phyloP scores from a whole-genome alignment of 2,113 vertebrate genomes.

The Dipodomys spectabilis region DNA sequence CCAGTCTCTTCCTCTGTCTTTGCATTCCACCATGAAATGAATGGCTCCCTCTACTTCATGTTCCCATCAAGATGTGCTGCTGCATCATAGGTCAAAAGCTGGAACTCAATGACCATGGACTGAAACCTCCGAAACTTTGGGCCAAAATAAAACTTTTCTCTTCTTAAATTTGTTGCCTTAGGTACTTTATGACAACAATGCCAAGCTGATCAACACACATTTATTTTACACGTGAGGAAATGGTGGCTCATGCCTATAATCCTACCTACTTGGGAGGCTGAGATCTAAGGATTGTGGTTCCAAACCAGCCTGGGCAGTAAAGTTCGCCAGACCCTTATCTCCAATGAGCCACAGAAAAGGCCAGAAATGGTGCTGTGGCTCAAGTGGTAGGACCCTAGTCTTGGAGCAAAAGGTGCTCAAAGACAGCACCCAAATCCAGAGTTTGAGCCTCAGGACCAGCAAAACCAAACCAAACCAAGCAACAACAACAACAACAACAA shows the following conservation, averaged over 20 bases:
- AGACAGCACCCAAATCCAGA: too few species aligned
- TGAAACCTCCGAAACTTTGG: background rate
- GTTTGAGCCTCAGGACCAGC: too few species aligned
- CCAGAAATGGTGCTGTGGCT: too few species aligned
- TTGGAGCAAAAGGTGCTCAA: too few species aligned
- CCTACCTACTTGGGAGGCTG: too few species aligned
- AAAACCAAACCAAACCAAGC: too few species aligned
- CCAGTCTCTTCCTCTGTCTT: background rate
- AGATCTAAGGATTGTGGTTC: too few species aligned
- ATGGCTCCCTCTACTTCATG: background rate
- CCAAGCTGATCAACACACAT: background rate
- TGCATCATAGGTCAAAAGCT: background rate
- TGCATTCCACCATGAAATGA: background rate
- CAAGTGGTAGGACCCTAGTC: too few species aligned
- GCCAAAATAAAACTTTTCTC: background rate
- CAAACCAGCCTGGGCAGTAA: too few species aligned
- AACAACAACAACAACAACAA: too few species aligned
- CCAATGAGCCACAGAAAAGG: too few species aligned
- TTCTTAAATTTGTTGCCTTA: background rate
- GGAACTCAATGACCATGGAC: background rate
- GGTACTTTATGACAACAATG: background rate
- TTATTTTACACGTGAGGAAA: background rate
- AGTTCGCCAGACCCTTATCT: too few species aligned
- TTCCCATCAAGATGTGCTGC: background rate
- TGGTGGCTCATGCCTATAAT: background rate